Evolutionary conservation across 2,113 vertebrate genomes (phyloP).

Genomic region (Pterocles burchelli): DNA sequence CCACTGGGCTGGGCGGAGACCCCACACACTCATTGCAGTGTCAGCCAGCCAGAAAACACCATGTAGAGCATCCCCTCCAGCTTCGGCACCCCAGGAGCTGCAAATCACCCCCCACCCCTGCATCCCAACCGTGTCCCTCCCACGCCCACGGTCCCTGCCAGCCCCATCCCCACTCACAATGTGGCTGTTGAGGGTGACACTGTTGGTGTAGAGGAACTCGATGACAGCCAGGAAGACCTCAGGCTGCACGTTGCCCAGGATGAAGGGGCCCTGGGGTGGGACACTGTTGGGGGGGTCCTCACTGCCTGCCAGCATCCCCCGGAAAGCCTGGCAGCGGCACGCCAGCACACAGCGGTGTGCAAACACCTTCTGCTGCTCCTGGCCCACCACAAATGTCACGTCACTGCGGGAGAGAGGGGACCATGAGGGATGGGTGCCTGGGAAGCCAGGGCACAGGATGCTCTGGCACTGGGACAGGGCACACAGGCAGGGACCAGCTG

Average conservation of each 20-base stretch:
- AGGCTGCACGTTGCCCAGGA: conserved; percentile 74
- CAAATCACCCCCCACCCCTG: neutral
- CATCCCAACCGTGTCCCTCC: neutral
- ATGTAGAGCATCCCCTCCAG: neutral
- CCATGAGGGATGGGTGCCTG: accelerated
- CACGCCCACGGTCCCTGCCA: neutral
- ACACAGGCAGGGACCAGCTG: neutral
- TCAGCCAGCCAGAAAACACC: neutral
- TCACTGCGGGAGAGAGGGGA: conserved; percentile 60
- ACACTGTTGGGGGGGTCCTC: neutral
- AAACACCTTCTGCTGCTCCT: conserved; percentile 76
- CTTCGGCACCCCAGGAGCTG: neutral
- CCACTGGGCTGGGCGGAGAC: neutral
- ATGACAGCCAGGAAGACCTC: conserved; percentile 80
- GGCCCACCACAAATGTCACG: conserved; percentile 80
- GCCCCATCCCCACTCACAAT: conserved; percentile 70
- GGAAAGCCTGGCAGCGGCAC: conserved; percentile 78
- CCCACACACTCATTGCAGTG: neutral
- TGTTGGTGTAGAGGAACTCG: conserved; percentile 84
- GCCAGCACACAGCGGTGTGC: conserved; percentile 80
- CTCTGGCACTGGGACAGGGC: neutral
- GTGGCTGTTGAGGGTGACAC: conserved; percentile 70
- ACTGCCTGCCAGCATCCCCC: conserved; percentile 27
- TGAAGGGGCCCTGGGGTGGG: conserved; percentile 52
- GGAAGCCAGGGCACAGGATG: neutral